Evolutionary conservation across 2,888 invertebrate species (phyloP), one percentile per base, ranked within the genome.

Genomic region (Deladenus siricidicola): DNA sequence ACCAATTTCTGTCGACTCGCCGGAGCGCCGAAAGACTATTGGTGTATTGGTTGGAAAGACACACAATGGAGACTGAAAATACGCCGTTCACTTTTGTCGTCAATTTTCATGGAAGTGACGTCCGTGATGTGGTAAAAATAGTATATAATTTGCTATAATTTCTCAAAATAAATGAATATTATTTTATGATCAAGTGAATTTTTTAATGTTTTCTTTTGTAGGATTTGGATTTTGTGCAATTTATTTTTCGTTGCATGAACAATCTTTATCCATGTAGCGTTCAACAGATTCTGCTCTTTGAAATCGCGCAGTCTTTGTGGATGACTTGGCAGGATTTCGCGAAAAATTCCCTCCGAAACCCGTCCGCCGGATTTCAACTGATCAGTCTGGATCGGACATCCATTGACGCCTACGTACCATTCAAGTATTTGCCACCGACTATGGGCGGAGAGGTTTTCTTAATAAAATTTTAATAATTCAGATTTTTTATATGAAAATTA

Each of bases 31-130:
- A 74, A 56, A 62, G 68, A 34, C 63, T 71, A 26, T 68, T 77
- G 47, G 66, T 69, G 30, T 77, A 70, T 65, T 77, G 77, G 77
- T 61, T 77, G 43, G 77, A 77, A 52, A 60, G 69, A 19, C 73
- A 76, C 60, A 67, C 63, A 34, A 67, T 67, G 63, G 68, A 70
- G 24, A 67, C 70, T n/a, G 59, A 64, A n/a, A 72, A 68, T n/a
- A 57, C 64, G 10, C 70, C 70, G 29, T 30, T 77, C 19, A 65
- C 70, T 3, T 51, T 77, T 26, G 58, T 76, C 26, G 66, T 77
- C 29, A 70, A 77, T 61, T 70, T 77, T 70, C 65, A 61, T 42
- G 60, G 63, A 2, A 66, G 70, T 6, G 68, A 68, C 23, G 57
- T 70, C 8, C 68, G 68, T 47, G 69, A 74, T 61, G 72, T 75